Conservation (phyloP, 2,888 invertebrate genomes). For the Aleiodes testaceus region DNA sequence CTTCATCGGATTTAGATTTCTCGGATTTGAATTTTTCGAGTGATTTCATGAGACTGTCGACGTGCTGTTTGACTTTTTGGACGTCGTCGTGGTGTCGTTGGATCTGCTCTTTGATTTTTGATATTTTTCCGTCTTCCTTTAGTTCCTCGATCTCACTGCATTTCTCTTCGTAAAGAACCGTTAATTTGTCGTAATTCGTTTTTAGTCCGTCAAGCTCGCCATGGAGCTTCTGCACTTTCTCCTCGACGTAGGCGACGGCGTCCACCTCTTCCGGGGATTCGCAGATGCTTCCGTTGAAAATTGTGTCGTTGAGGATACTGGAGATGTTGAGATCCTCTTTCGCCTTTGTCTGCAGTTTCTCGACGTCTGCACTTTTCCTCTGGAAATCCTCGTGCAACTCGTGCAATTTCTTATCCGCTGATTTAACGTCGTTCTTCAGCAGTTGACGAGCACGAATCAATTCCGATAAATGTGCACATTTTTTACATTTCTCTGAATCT, state of each 20-base stretch:
- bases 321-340: slow-evolving; percentile 58
- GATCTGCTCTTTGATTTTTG: slow-evolving; percentile 56
- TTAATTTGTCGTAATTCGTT: slow-evolving; percentile 57
- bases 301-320: slow-evolving; percentile 38
- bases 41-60: slow-evolving; percentile 39
- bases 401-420: slow-evolving; percentile 55
- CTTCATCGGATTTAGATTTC: slow-evolving; percentile 6
- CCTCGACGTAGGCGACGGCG: slow-evolving; percentile 62
- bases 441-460: slow-evolving; percentile 57
- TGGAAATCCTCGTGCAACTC: slow-evolving; percentile 62
- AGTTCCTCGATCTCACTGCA: slow-evolving; percentile 61
- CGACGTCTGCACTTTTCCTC: slow-evolving; percentile 57
- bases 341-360: slow-evolving; percentile 59
- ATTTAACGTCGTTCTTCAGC: slow-evolving; percentile 59
- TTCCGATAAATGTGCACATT: slow-evolving; percentile 60
- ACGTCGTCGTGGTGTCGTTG: slow-evolving; percentile 56
- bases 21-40: slow-evolving; percentile 53
- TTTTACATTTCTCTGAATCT: slow-evolving; percentile 52
- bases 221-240: slow-evolving; percentile 58
- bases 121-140: slow-evolving; percentile 53
- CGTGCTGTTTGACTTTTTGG: slow-evolving; percentile 50
- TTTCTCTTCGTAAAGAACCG: slow-evolving; percentile 58
- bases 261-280: slow-evolving; percentile 51
- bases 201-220: slow-evolving; percentile 60
- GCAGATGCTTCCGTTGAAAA: slow-evolving; percentile 45